A percentile compares a stretch with the other conserved stretches of the same genome.
These are phyloP conservation scores for Pyrocoelia pectoralis DNA, from an alignment of 2,888 invertebrate genomes.

Conservation along the genomic window DNA sequence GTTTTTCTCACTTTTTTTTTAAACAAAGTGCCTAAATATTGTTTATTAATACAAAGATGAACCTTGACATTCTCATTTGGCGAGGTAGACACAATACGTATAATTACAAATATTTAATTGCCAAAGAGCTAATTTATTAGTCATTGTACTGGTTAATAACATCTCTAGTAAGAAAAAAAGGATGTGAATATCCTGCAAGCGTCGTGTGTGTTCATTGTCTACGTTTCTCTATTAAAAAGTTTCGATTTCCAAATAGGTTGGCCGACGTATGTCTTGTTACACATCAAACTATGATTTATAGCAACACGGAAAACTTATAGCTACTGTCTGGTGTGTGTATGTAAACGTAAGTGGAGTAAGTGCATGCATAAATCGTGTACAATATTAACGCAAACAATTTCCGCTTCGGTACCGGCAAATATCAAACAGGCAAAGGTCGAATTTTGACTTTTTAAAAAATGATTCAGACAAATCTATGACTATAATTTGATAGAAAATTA, in stretches of 20 bases:
- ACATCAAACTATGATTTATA: constrained; percentile 22
- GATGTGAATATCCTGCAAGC: background rate
- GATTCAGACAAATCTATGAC: background rate
- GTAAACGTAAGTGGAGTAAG: constrained; percentile 1
- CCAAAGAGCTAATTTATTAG: constrained; percentile 1
- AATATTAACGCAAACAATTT: background rate
- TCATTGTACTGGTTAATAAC: background rate
- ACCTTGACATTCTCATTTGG: constrained; percentile 1
- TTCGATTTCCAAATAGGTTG: background rate
- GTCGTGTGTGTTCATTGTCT: constrained; percentile 1
- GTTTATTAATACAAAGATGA: background rate
- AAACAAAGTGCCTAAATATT: constrained; percentile 1
- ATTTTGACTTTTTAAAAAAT: constrained; percentile 7
- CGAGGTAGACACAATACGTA: background rate
- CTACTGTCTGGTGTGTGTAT: background rate
- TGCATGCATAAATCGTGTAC: constrained; percentile 4
- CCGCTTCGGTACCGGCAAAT: background rate
- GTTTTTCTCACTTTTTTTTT: constrained; percentile 5
- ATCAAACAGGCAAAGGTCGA: constrained; percentile 3
- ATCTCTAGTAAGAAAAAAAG: background rate
- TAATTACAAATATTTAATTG: background rate
- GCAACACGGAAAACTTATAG: constrained; percentile 10
- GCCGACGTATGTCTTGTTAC: constrained; percentile 16
- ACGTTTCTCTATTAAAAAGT: background rate
- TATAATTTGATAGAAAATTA: background rate